phyloP scores from a whole-genome alignment of 2,113 vertebrate genomes.

The Poeciliopsis occidentalis region DNA sequence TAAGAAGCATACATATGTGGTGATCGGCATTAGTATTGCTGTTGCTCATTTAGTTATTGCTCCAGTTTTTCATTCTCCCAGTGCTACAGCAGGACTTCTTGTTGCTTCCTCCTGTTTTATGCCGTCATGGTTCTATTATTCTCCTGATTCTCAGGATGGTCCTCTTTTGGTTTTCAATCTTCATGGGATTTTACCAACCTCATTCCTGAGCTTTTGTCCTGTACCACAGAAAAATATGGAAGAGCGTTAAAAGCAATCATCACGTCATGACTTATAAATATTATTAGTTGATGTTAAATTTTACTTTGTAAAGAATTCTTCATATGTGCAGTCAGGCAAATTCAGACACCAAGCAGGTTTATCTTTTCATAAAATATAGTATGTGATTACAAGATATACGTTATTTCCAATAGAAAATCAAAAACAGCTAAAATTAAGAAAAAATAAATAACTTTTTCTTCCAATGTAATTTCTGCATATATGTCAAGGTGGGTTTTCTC shows the following conservation, averaged over 20 bases:
- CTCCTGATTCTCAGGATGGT: background rate
- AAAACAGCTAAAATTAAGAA: constrained; percentile 5
- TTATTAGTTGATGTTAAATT: background rate
- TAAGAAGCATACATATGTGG: background rate
- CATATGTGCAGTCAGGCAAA: background rate
- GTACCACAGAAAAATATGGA: background rate
- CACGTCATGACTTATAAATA: background rate
- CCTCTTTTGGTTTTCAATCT: too few relatives aligned
- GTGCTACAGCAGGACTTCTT: background rate
- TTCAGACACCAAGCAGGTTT: background rate
- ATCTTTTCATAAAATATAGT: background rate
- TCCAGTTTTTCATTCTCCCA: background rate
- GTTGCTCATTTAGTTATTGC: background rate
- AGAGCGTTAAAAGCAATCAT: background rate
- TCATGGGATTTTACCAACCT: background rate
- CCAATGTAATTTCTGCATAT: constrained; percentile 8
- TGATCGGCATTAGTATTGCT: too few relatives aligned
- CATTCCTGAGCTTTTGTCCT: background rate
- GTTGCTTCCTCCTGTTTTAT: too few relatives aligned
- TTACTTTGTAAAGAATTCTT: too few relatives aligned
- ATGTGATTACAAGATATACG: background rate
- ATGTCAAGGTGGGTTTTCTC: constrained; percentile 15
- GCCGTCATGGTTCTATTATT: background rate
- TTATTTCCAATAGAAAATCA: too few relatives aligned
- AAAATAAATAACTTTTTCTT: constrained; percentile 13